These are phyloP conservation scores for Turdus rufiventris DNA, from an alignment of 2,113 vertebrate species.

Conservation along the genomic window DNA sequence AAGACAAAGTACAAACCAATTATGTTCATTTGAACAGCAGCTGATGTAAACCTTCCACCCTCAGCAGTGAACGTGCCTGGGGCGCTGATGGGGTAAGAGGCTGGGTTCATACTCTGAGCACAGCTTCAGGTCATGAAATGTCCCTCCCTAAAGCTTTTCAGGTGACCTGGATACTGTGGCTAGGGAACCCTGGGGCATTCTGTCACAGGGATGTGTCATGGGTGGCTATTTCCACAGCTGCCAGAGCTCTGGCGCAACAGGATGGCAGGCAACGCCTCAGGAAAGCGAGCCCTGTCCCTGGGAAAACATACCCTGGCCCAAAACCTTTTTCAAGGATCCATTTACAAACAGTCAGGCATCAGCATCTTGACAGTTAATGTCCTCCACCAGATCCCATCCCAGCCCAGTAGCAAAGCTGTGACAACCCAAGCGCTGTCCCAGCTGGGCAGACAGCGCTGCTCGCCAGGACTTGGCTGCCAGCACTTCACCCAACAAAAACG, in stretches of 20 bases:
- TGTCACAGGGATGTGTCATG: neutral
- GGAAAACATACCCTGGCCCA: neutral
- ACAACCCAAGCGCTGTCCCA: neutral
- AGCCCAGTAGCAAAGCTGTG: neutral
- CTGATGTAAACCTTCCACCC: neutral
- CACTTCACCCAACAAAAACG: neutral
- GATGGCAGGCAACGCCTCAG: neutral
- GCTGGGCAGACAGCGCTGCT: neutral
- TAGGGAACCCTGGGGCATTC: neutral
- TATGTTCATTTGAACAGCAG: neutral
- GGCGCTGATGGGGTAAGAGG: rapidly evolving
- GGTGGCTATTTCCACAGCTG: neutral
- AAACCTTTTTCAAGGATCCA: neutral
- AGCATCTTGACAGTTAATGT: neutral
- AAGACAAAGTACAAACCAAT: neutral
- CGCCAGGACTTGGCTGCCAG: neutral
- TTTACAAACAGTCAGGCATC: neutral
- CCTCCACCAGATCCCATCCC: rapidly evolving
- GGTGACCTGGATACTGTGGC: neutral
- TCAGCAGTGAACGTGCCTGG: too few species aligned
- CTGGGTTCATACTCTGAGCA: neutral
- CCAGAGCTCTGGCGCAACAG: neutral
- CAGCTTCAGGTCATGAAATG: neutral
- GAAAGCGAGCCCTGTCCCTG: neutral
- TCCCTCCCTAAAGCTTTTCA: neutral